Conservation (phyloP, 2,113 vertebrate genomes). For the Baryphthengus martii region DNA sequence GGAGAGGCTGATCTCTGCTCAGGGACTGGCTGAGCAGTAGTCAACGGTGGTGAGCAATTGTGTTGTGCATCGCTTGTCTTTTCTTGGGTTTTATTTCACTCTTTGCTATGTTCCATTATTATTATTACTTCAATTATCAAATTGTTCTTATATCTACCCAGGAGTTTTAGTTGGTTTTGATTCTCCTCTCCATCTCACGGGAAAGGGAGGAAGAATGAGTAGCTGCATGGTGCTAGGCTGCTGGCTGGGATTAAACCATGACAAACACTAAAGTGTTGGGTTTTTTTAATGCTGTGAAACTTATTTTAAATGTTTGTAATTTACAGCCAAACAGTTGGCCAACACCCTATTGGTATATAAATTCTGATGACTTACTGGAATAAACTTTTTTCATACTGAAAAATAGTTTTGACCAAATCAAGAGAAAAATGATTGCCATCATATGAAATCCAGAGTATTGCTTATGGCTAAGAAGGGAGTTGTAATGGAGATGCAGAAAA, state of each 20-base stretch:
- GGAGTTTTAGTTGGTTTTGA: not conserved
- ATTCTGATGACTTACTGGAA: not conserved
- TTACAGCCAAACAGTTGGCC: not conserved
- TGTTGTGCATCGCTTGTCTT: not conserved
- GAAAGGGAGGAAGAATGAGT: not conserved
- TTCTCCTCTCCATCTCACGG: not conserved
- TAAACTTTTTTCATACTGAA: not conserved
- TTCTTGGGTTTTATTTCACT: not conserved
- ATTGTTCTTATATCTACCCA: not conserved
- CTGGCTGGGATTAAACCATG: not conserved
- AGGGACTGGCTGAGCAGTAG: not conserved
- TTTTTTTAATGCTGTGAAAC: not conserved
- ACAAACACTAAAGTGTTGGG: not conserved
- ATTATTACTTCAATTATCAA: not conserved
- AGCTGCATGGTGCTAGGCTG: not conserved
- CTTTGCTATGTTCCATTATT: not conserved
- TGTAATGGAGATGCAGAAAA: not conserved
- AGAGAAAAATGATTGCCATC: not conserved
- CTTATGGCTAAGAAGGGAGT: not conserved
- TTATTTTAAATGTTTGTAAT: not conserved
- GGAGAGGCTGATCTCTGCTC: not conserved
- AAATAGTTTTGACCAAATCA: not conserved
- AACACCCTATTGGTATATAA: not conserved
- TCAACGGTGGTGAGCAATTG: not conserved
- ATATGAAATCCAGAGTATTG: not conserved